Evolutionary conservation across 1,140 invertebrate species (phyloP), one percentile per base, ranked within the genome.

Genomic region (Trialeurodes vaporariorum): DNA sequence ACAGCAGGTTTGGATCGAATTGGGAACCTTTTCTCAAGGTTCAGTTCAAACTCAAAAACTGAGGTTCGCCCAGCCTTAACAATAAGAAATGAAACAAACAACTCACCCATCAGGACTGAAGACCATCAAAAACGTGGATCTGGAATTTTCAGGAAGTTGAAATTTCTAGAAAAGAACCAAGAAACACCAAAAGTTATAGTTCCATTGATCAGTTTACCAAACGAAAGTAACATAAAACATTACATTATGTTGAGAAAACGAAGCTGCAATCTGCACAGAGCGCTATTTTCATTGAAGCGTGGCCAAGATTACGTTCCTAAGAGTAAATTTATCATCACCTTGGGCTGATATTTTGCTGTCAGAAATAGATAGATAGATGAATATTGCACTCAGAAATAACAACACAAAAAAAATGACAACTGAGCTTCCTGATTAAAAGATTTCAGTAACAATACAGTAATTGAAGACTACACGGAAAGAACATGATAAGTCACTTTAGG

Each of bases 91-190:
- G 64, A 26, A 21, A 25, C 65, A 66, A 69, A 68, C 69, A 70
- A 76, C 79, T 81, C 81, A 89, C 87, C 88, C 88, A 84, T 92
- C 89, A 66, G 88, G 87, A 83, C 90, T 92, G 71, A 92, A 93
- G 59, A 89, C 88, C 86, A 92, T 91, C 60, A 93, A 78, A 80
- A 92, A 92, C 67, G 90, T 91, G 49, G 89, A 88, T 73, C 85
- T 82, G 67, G 88, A 26, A 64, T 34, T 64, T 49, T 49, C 34
- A 17, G 34, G 34, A 9, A 49, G 17, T 17, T 49, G 5, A 49
- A 49, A 49, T 49, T 49, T 49, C 34, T 49, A 49, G 17, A 49
- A 49, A 49, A 9, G 34, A 9, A 17, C 34, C 17, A 5, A 49
- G 34, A 49, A 49, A 49, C 17, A 49, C 5, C 17, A 49, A 5